A percentile compares a stretch with the other conserved stretches of the same genome.
phyloP scores from a whole-genome alignment of 2,113 vertebrate genomes.

The Morone chrysops region DNA sequence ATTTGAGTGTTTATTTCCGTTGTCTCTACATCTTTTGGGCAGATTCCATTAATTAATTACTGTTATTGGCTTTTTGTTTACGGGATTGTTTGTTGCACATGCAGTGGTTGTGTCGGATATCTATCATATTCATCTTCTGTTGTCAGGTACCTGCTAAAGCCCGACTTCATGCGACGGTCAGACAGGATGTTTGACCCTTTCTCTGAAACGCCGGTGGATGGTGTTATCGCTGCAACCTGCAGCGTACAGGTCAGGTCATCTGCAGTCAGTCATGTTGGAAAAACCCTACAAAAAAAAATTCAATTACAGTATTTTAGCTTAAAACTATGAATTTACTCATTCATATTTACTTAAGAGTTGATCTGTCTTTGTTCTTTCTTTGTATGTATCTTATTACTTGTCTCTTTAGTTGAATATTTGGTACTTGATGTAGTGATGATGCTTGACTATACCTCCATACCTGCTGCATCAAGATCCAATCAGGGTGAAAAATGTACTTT shows the following conservation, averaged over 20 bases:
- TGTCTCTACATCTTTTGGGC: background rate
- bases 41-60: background rate
- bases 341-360: background rate
- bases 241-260: slow-evolving; percentile 91
- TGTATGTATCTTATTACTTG: background rate
- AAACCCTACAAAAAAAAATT: background rate
- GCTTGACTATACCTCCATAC: background rate
- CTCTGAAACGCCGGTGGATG: slow-evolving; percentile 98
- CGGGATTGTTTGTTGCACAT: too few species aligned
- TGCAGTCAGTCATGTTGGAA: background rate
- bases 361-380: background rate
- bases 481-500: background rate
- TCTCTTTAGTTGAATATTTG: background rate
- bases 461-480: background rate
- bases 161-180: slow-evolving; percentile 97
- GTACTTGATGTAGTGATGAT: background rate
- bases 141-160: slow-evolving; percentile 93
- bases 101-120: too few species aligned
- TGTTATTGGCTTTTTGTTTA: too few species aligned
- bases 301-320: background rate
- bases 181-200: slow-evolving; percentile 98
- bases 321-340: background rate
- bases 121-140: background rate
- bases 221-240: slow-evolving; percentile 97
- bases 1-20: background rate